Evolutionary conservation across 2,797 vertebrate species (phyloP).

Genomic region (Macropodus opercularis): DNA sequence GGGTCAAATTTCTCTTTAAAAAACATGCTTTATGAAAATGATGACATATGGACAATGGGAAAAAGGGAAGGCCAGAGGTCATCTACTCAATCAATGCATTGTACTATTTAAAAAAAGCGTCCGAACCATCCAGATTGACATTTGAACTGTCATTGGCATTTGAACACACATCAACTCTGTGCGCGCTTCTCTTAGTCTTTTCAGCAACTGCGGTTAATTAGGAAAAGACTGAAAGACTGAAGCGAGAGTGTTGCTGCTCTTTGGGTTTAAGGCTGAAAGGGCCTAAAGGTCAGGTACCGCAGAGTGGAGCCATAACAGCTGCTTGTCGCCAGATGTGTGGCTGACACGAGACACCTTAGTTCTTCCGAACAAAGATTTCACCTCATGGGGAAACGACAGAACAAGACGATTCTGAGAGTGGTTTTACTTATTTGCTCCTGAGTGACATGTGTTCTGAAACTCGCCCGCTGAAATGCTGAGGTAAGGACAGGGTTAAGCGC

Average conservation of each 20-base stretch:
- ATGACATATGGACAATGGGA: too few relatives aligned
- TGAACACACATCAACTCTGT: too few relatives aligned
- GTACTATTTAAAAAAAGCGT: too few relatives aligned
- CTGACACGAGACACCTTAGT: conserved; percentile 2
- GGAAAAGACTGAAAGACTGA: not conserved
- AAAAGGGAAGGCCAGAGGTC: too few relatives aligned
- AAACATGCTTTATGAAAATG: too few relatives aligned
- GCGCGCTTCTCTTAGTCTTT: too few relatives aligned
- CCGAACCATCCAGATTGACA: too few relatives aligned
- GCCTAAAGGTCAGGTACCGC: conserved; percentile 9
- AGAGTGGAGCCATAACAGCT: conserved; percentile 15
- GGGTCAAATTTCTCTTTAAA: too few relatives aligned
- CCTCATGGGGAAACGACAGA: conserved; percentile 12
- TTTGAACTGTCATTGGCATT: too few relatives aligned
- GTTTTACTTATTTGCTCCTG: conserved; percentile 15
- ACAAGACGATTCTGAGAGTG: not conserved
- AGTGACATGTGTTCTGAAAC: not conserved
- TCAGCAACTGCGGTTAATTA: too few relatives aligned
- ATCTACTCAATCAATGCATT: too few relatives aligned
- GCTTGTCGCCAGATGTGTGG: conserved; percentile 14
- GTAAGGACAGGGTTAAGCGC: not conserved
- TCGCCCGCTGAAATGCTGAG: not conserved
- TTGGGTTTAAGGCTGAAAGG: conserved; percentile 17
- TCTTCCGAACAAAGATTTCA: conserved; percentile 34
- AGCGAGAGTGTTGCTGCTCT: conserved; percentile 1